These are phyloP conservation scores for Hippolais icterina DNA, from an alignment of 2,113 vertebrate genomes.

Conservation along the genomic window DNA sequence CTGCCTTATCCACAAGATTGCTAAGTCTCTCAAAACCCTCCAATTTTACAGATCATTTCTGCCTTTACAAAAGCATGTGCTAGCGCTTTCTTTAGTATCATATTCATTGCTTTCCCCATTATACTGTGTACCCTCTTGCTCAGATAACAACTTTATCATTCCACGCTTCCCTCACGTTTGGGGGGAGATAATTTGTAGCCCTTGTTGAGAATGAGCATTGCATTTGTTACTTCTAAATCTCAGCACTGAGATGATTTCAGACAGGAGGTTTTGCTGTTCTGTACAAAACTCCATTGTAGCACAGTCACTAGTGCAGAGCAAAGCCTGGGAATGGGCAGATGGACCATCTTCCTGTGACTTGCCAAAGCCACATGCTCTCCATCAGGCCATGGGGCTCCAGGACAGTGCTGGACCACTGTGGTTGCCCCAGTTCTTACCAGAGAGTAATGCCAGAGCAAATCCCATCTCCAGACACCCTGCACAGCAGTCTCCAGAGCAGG, in stretches of 20 bases:
- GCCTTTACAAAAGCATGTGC: background rate
- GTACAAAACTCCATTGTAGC: background rate
- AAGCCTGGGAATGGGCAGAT: background rate
- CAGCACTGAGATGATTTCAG: background rate
- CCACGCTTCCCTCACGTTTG: background rate
- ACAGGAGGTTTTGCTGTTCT: background rate
- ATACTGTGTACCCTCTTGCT: background rate
- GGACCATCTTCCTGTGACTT: background rate
- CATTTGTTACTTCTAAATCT: background rate
- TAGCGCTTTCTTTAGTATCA: background rate
- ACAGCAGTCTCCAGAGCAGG: background rate
- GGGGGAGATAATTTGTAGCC: background rate
- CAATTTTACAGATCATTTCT: background rate
- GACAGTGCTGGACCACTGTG: background rate
- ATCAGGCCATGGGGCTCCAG: background rate
- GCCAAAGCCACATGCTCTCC: background rate
- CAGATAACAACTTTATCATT: background rate
- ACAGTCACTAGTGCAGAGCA: background rate
- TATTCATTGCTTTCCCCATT: background rate
- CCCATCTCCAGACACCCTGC: background rate
- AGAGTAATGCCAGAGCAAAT: rapidly evolving
- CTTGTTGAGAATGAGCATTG: background rate
- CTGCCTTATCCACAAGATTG: background rate
- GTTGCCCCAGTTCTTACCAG: background rate
- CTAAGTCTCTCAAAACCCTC: background rate